phyloP scores from a whole-genome alignment of 2,797 vertebrate genomes.

The Megaceryle alcyon region DNA sequence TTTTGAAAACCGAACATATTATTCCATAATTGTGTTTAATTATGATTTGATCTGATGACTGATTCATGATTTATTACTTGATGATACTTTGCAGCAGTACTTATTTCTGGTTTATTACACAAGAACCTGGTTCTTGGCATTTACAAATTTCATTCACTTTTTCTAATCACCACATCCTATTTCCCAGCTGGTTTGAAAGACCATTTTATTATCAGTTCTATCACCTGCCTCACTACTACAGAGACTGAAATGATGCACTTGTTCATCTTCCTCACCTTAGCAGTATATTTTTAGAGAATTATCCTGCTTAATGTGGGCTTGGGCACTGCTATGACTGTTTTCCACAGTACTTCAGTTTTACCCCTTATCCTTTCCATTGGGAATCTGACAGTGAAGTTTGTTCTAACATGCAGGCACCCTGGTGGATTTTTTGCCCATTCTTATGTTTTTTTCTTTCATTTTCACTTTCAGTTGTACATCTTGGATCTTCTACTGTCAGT shows the following conservation, averaged over 20 bases:
- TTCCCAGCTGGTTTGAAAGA: not conserved
- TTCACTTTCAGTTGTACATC: not conserved
- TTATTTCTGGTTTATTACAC: not conserved
- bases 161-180: not conserved
- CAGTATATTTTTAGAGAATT: not conserved
- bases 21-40: not conserved
- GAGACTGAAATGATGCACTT: not conserved
- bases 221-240: not conserved
- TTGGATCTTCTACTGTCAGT: not conserved
- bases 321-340: not conserved
- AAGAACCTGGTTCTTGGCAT: not conserved
- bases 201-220: not conserved
- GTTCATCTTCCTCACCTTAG: not conserved
- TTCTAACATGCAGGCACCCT: not conserved
- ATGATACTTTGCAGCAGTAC: not conserved
- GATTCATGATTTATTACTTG: not conserved
- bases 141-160: not conserved
- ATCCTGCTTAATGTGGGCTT: not conserved
- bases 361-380: not conserved
- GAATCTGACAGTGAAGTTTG: not conserved
- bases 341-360: not conserved
- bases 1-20: not conserved
- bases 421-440: not conserved
- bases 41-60: not conserved
- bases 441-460: not conserved